These are phyloP conservation scores for Pollicipes pollicipes DNA, from an alignment of 1,140 invertebrate genomes.

Conservation along the genomic window DNA sequence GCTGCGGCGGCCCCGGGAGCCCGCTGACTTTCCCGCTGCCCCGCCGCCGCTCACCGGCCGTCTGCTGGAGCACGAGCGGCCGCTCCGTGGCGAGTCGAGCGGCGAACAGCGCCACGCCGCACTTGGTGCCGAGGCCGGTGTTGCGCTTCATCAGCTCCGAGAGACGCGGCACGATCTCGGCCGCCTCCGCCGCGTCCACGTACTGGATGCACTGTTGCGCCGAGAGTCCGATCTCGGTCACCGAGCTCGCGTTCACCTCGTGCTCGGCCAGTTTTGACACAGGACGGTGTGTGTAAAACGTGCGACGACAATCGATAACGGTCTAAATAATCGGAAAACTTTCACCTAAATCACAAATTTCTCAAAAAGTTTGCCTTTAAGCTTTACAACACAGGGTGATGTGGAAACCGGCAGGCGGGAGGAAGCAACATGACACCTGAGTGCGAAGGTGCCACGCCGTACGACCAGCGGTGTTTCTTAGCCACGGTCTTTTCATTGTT, in stretches of 20 bases:
- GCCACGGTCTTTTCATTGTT: no score
- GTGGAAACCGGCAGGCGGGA: no score
- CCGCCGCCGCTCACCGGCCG: slow-evolving; percentile 38
- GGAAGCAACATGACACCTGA: no score
- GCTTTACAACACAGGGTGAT: no score
- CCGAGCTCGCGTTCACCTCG: slow-evolving; percentile 53
- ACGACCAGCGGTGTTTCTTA: no score
- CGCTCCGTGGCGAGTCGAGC: slow-evolving; percentile 45
- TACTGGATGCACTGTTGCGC: slow-evolving; percentile 67
- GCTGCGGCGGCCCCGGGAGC: no score
- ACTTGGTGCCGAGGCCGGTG: slow-evolving; percentile 62
- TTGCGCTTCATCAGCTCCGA: slow-evolving; percentile 62
- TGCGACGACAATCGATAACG: no score
- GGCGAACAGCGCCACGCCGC: slow-evolving; percentile 66
- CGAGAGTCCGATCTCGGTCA: slow-evolving; percentile 71
- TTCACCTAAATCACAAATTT: no score
- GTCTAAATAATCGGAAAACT: no score
- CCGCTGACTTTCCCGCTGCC: no score
- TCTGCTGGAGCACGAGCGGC: slow-evolving; percentile 40
- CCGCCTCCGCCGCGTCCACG: slow-evolving; percentile 51
- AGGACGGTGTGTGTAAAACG: neutral
- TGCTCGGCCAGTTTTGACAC: slow-evolving; percentile 51
- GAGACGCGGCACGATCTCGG: slow-evolving; percentile 58
- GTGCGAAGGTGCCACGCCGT: no score
- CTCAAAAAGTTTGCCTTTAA: no score